These are phyloP conservation scores for Callyntrura guangdongensis DNA, from an alignment of 2,888 invertebrate genomes.

Conservation along the genomic window DNA sequence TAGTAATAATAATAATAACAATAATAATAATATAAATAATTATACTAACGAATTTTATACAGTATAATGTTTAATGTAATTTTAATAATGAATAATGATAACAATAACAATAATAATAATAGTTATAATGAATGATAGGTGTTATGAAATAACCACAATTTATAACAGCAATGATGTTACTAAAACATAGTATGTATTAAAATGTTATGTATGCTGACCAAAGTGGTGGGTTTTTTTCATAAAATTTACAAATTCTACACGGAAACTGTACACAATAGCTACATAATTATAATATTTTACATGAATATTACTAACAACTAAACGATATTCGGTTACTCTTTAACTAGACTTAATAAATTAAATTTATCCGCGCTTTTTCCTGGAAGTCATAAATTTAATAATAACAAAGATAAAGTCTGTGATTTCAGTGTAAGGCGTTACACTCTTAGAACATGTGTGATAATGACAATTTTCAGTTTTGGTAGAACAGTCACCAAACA, in stretches of 20 bases:
- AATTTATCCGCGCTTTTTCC: slow-evolving; percentile 4
- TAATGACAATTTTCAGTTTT: slow-evolving; percentile 31
- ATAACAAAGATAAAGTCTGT: slow-evolving; percentile 59
- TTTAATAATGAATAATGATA: slow-evolving; percentile 12
- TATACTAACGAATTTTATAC: slow-evolving; percentile 20
- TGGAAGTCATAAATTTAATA: slow-evolving; percentile 69
- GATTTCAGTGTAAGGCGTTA: slow-evolving; percentile 64
- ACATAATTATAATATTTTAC: neutral
- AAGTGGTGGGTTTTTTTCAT: slow-evolving; percentile 58
- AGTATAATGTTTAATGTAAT: slow-evolving; percentile 1
- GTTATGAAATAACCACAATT: too few species aligned
- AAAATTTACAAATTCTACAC: slow-evolving; percentile 69
- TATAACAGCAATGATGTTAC: slow-evolving; percentile 18
- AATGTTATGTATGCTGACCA: slow-evolving; percentile 2
- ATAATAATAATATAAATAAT: slow-evolving; percentile 34
- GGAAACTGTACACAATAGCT: slow-evolving; percentile 43
- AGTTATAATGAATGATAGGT: neutral
- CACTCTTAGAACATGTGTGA: slow-evolving; percentile 27
- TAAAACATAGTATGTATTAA: slow-evolving; percentile 28
- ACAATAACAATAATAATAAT: slow-evolving; percentile 27
- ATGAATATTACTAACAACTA: slow-evolving; percentile 34
- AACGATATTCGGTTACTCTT: slow-evolving; percentile 34
- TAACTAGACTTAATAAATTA: neutral
- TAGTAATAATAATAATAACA: slow-evolving; percentile 18
- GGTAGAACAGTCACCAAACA: slow-evolving; percentile 36